These are phyloP conservation scores for Oreohelix idahoensis DNA, from an alignment of 1,140 invertebrate species.

Conservation along the genomic window DNA sequence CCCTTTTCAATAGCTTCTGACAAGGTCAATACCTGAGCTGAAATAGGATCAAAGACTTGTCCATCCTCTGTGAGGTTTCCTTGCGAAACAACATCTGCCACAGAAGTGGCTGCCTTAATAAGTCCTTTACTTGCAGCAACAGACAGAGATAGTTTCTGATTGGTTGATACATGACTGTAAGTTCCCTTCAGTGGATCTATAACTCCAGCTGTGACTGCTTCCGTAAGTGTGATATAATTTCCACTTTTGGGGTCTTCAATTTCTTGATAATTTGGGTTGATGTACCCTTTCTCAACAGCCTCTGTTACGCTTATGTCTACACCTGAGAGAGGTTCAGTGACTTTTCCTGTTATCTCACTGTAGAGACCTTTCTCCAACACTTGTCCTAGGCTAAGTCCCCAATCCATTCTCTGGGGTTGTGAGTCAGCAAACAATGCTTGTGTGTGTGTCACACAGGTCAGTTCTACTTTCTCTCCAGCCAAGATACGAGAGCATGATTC, in stretches of 20 bases:
- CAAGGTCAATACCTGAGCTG: constrained; percentile 83
- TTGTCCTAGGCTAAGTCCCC: constrained; percentile 80
- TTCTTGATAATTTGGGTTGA: constrained; percentile 78
- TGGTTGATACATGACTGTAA: constrained; percentile 82
- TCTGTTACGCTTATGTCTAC: constrained; percentile 80
- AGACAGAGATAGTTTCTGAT: constrained; percentile 83
- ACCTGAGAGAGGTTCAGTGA: constrained; percentile 84
- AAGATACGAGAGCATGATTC: constrained; percentile 57
- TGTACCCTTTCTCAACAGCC: constrained; percentile 81
- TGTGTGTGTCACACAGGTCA: constrained; percentile 63
- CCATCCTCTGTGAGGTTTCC: constrained; percentile 76
- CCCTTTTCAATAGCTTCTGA: constrained; percentile 87
- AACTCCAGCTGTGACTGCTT: constrained; percentile 62
- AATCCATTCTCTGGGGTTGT: constrained; percentile 76
- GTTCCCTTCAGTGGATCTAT: constrained; percentile 73
- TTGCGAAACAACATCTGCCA: constrained; percentile 83
- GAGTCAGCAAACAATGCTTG: constrained; percentile 63
- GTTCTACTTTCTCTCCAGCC: constrained; percentile 55
- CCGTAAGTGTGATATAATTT: constrained; percentile 60
- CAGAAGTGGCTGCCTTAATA: constrained; percentile 89
- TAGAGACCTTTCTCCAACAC: constrained; percentile 80
- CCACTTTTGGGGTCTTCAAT: constrained; percentile 58
- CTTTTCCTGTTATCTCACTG: constrained; percentile 62
- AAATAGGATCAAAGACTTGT: constrained; percentile 85
- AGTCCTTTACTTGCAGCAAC: constrained; percentile 85